Evolutionary conservation across 2,888 invertebrate species (phyloP).

Genomic region (Odontothrips loti): DNA sequence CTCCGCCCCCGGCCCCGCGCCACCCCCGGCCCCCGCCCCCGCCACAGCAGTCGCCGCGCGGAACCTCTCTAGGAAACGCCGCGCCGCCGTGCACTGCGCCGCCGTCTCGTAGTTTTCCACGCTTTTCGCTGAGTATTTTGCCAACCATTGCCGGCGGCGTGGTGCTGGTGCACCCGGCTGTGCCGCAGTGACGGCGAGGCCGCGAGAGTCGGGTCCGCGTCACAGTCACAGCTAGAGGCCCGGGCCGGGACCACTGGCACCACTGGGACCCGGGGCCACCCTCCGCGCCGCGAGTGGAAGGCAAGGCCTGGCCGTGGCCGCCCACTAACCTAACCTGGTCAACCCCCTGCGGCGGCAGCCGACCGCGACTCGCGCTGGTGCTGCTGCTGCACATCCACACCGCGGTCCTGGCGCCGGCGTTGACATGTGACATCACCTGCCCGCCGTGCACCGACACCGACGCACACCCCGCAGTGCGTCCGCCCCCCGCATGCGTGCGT

Average conservation of each 20-base stretch:
- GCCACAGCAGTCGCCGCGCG: slow-evolving; percentile 8
- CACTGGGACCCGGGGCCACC: background rate
- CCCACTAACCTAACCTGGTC: slow-evolving; percentile 11
- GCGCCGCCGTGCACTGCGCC: background rate
- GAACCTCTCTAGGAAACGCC: background rate
- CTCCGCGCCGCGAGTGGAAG: background rate
- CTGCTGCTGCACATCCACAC: background rate
- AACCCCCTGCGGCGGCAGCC: background rate
- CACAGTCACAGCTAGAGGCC: too few species aligned
- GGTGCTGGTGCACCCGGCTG: too few species aligned
- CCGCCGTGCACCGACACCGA: background rate
- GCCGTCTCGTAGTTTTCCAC: background rate
- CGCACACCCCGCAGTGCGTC: background rate
- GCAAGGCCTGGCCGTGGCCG: background rate
- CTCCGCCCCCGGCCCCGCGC: background rate
- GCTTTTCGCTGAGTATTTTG: background rate
- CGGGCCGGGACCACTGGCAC: too few species aligned
- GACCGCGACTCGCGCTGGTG: background rate
- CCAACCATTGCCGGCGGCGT: too few species aligned
- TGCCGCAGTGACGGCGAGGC: too few species aligned
- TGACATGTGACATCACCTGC: background rate
- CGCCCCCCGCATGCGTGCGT: background rate
- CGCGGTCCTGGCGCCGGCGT: background rate
- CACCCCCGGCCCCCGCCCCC: slow-evolving; percentile 6
- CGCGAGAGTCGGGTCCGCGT: too few species aligned